Conservation (phyloP, 2,888 invertebrate species). For the Margaritifera margaritifera region DNA sequence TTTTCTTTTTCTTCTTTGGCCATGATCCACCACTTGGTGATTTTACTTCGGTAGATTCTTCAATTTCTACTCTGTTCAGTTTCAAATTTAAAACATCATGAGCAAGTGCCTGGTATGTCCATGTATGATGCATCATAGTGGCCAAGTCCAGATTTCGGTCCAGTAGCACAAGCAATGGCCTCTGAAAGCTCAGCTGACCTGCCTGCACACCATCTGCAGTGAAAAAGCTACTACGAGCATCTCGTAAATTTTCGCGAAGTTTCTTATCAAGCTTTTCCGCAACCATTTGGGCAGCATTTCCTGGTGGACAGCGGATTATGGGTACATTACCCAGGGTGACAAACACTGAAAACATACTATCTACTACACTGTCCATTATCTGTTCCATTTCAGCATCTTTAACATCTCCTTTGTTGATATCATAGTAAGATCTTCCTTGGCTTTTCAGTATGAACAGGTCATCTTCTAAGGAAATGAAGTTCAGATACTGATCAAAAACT, state of each 20-base stretch:
- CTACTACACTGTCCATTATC: slow-evolving; percentile 95
- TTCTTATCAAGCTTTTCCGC: slow-evolving; percentile 98
- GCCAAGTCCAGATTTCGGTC: slow-evolving; percentile 97
- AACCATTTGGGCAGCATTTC: slow-evolving; percentile 99
- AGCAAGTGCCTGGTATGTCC: slow-evolving; percentile 98
- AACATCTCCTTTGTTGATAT: slow-evolving; percentile 93
- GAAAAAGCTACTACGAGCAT: slow-evolving; percentile 96
- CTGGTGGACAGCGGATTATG: slow-evolving; percentile 92
- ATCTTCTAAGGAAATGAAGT: slow-evolving; percentile 98
- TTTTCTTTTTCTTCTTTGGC: slow-evolving; percentile 80
- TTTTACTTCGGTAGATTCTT: slow-evolving; percentile 76
- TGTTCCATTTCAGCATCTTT: slow-evolving; percentile 96
- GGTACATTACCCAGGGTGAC: slow-evolving; percentile 95
- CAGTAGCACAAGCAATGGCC: slow-evolving; percentile 92
- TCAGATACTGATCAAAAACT: slow-evolving; percentile 97
- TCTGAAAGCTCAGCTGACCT: slow-evolving; percentile 85
- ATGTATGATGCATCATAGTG: slow-evolving; percentile 98
- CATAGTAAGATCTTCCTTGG: slow-evolving; percentile 95
- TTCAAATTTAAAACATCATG: slow-evolving; percentile 96
- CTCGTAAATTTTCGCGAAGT: slow-evolving; percentile 95
- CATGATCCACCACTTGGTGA: slow-evolving; percentile 63
- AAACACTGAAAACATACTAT: slow-evolving; percentile 97
- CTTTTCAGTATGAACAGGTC: slow-evolving; percentile 96
- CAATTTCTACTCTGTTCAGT: slow-evolving; percentile 86
- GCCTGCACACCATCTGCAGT: slow-evolving; percentile 74